These are phyloP conservation scores for Ifrita kowaldi DNA, from an alignment of 2,113 vertebrate genomes.

Conservation along the genomic window DNA sequence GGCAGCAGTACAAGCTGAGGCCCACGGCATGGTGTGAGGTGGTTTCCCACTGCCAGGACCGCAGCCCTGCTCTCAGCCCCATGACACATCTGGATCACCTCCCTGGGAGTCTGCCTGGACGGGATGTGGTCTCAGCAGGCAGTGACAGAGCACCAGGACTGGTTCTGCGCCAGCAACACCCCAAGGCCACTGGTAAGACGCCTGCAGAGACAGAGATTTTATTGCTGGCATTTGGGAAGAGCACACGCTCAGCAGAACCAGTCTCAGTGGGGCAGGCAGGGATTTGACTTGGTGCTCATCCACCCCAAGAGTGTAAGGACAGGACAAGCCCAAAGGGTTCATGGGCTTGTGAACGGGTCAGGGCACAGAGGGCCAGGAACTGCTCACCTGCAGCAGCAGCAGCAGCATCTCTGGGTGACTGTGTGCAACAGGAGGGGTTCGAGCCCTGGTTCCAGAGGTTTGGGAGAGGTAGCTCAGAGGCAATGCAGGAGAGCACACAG, in stretches of 20 bases:
- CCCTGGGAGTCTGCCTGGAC: background rate
- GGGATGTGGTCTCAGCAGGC: background rate
- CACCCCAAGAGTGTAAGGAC: background rate
- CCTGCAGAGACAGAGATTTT: background rate
- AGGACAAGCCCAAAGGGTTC: background rate
- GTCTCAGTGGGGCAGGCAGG: background rate
- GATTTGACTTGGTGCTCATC: background rate
- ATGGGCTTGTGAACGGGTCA: fast-evolving
- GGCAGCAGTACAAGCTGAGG: fast-evolving
- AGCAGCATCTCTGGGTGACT: background rate
- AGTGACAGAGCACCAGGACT: background rate
- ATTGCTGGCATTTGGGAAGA: background rate
- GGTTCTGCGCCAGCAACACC: background rate
- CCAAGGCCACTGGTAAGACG: fast-evolving
- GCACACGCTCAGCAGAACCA: background rate
- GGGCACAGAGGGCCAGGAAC: background rate
- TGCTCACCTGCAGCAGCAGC: background rate
- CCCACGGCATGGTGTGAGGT: fast-evolving
- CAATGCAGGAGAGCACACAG: background rate
- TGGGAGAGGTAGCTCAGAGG: background rate
- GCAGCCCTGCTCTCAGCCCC: background rate
- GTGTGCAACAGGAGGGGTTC: background rate
- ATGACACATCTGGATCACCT: background rate
- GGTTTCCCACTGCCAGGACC: fast-evolving
- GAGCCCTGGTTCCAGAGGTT: background rate